Conservation (phyloP, 2,797 vertebrate genomes). For the Microtus californicus region DNA sequence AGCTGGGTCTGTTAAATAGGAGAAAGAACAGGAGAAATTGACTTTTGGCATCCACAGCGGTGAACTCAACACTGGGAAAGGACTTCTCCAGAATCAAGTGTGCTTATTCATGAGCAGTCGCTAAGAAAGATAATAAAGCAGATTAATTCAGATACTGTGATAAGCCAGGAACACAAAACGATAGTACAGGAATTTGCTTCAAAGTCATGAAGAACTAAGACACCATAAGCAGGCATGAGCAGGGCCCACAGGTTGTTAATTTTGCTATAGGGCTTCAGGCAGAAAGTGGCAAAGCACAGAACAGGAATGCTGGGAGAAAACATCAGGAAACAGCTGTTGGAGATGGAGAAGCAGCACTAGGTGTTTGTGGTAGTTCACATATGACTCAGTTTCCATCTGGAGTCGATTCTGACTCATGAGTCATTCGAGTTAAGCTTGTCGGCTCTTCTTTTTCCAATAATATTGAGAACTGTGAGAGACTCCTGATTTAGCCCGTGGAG, state of each 20-base stretch:
- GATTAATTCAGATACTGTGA: background rate
- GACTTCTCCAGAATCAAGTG: background rate
- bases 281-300: no score
- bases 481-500: no score
- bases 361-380: background rate
- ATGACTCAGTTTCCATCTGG: no score
- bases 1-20: background rate
- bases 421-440: accelerated
- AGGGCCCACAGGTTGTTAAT: background rate
- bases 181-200: background rate
- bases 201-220: background rate
- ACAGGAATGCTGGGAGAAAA: background rate
- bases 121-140: background rate
- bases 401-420: no score
- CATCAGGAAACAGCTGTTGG: background rate
- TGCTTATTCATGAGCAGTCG: background rate
- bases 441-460: no score
- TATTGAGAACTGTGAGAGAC: no score
- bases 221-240: background rate
- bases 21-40: background rate
- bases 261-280: background rate
- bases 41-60: background rate
- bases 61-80: background rate
- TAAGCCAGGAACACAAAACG: background rate
- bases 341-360: background rate